Conservation (phyloP, 2,888 invertebrate genomes). For the Myathropa florea region DNA sequence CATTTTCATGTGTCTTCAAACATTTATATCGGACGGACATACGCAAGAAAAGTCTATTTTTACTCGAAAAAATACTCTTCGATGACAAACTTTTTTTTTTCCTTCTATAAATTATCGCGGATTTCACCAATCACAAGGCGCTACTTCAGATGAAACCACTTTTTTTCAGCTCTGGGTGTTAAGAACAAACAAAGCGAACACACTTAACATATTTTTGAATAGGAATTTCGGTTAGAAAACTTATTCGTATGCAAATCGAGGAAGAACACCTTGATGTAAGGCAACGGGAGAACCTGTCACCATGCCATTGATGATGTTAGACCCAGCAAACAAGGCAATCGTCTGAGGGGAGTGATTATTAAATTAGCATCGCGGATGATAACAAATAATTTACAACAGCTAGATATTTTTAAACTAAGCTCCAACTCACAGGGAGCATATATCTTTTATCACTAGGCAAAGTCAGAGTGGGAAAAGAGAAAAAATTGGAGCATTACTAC, state of each 20-base stretch:
- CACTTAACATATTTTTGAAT: conserved; percentile 23
- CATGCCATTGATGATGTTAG: neutral
- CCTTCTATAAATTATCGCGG: conserved; percentile 4
- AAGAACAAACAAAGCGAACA: neutral
- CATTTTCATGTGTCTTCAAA: conserved; percentile 5
- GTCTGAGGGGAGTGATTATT: neutral
- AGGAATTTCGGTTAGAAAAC: conserved; percentile 17
- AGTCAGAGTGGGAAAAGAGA: neutral
- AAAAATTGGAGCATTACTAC: conserved; percentile 28
- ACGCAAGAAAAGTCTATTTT: conserved; percentile 59
- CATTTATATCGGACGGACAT: conserved; percentile 1
- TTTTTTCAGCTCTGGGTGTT: neutral
- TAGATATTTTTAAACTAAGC: conserved; percentile 10
- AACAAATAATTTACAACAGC: neutral
- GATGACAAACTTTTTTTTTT: conserved; percentile 33
- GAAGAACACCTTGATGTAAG: neutral
- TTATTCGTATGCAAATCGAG: conserved; percentile 37
- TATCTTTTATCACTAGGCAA: conserved; percentile 18
- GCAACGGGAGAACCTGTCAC: conserved; percentile 20
- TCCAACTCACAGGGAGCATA: neutral
- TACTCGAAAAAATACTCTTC: conserved; percentile 38
- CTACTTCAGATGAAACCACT: neutral
- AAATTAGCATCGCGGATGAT: neutral
- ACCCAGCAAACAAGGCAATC: neutral
- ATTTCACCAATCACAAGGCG: neutral